Conservation (phyloP, 1,140 invertebrate genomes). For the Lordiphosa mommai region DNA sequence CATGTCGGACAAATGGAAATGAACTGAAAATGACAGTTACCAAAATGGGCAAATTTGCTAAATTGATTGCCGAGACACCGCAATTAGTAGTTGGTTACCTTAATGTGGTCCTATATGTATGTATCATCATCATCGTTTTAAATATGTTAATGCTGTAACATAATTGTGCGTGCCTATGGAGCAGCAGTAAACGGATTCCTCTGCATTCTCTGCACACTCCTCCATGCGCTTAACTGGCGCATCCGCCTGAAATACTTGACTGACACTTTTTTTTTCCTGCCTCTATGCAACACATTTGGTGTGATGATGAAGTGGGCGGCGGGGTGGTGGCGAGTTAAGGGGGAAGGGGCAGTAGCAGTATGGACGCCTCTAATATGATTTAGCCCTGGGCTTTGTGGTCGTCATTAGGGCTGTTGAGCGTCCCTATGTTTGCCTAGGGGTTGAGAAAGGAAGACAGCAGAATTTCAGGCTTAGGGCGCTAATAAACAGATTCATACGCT, state of each 20-base stretch:
- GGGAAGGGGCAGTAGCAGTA: conserved; percentile 9
- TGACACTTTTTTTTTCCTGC: conserved; percentile 56
- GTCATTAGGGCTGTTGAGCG: conserved; percentile 12
- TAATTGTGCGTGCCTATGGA: conserved; percentile 37
- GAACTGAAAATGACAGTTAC: conserved; percentile 56
- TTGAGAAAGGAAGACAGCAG: background rate
- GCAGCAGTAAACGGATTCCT: conserved; percentile 3
- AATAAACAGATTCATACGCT: conserved; percentile 36
- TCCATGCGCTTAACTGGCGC: conserved; percentile 22
- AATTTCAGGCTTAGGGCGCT: conserved; percentile 23
- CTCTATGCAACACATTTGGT: conserved; percentile 10
- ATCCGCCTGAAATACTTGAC: conserved; percentile 41
- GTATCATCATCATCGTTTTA: conserved; percentile 9
- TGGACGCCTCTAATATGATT: conserved; percentile 45
- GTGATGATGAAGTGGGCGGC: conserved; percentile 31
- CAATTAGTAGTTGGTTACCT: background rate
- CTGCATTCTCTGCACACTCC: conserved; percentile 17
- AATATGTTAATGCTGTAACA: conserved; percentile 57
- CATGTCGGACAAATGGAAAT: conserved; percentile 43
- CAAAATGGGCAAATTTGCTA: conserved; percentile 34
- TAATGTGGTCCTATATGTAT: conserved; percentile 7
- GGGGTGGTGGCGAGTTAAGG: too few relatives aligned
- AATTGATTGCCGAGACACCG: conserved; percentile 30
- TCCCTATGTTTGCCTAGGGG: conserved; percentile 24
- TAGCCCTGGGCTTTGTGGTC: conserved; percentile 42